A percentile compares a stretch with the other conserved stretches of the same genome.
Evolutionary conservation across 2,113 vertebrate genomes (phyloP).

Genomic region (Neodontobutis hainanensis): DNA sequence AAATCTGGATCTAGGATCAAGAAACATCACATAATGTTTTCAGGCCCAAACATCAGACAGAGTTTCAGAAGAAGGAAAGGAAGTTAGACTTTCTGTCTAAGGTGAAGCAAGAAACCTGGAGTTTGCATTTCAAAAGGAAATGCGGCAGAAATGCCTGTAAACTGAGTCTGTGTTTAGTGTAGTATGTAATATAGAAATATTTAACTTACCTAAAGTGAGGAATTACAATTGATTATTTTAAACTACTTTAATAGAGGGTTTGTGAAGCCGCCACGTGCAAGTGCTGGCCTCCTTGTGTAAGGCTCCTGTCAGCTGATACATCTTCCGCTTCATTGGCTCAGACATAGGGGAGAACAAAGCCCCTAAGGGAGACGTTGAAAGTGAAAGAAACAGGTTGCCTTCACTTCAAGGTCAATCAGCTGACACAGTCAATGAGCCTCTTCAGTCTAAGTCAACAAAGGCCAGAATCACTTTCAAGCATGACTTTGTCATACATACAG

Average conservation of each 20-base stretch:
- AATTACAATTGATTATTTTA: not conserved
- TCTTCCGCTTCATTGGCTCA: conserved; percentile 40
- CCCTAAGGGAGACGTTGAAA: conserved; percentile 39
- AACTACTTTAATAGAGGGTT: not conserved
- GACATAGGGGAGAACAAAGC: conserved; percentile 13
- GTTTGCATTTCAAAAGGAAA: not conserved
- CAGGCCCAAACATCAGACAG: no score
- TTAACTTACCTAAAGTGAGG: no score
- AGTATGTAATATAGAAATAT: not conserved
- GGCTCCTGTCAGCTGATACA: conserved; percentile 38
- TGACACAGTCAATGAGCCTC: conserved; percentile 60
- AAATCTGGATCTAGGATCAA: no score
- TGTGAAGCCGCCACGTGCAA: conserved; percentile 16
- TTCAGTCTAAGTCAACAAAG: conserved; percentile 57
- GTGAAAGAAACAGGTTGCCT: conserved; percentile 54
- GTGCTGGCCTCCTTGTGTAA: conserved; percentile 14
- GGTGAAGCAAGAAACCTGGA: not conserved
- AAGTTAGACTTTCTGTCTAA: no score
- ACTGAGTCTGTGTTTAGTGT: not conserved
- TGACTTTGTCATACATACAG: conserved; percentile 26
- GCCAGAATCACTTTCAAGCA: conserved; percentile 31
- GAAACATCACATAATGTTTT: no score
- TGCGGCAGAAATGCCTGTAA: not conserved
- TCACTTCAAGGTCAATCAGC: conserved; percentile 69
- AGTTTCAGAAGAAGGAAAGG: no score